These are phyloP conservation scores for Apomyelois bistriatella DNA, from an alignment of 2,888 invertebrate species.

Conservation along the genomic window DNA sequence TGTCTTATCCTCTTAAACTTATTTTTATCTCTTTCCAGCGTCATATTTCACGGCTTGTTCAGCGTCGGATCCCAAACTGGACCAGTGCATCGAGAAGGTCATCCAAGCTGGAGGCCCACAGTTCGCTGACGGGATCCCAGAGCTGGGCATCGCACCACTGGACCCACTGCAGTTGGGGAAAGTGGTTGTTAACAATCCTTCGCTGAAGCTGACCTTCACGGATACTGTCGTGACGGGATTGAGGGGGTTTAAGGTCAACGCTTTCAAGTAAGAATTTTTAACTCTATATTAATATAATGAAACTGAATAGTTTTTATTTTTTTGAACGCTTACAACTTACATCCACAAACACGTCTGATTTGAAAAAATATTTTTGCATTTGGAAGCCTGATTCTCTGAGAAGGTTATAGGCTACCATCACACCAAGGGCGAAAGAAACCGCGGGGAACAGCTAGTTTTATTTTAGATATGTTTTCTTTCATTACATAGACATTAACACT, in stretches of 20 bases:
- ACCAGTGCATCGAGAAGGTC: constrained; percentile 56
- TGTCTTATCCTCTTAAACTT: too few species aligned
- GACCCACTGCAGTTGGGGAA: constrained; percentile 71
- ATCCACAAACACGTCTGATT: too few species aligned
- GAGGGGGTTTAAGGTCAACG: constrained; percentile 53
- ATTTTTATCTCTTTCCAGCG: constrained; percentile 43
- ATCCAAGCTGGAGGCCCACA: constrained; percentile 45
- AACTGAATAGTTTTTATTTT: too few species aligned
- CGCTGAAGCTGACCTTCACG: constrained; percentile 62
- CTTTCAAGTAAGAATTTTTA: constrained; percentile 56
- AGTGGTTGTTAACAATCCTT: constrained; percentile 62
- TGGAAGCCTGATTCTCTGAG: too few species aligned
- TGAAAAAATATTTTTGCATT: too few species aligned
- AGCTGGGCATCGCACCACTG: constrained; percentile 64
- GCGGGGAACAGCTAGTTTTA: too few species aligned
- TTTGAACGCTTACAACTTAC: too few species aligned
- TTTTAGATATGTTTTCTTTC: too few species aligned
- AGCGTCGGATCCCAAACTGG: constrained; percentile 59
- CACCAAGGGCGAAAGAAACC: too few species aligned
- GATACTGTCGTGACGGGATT: constrained; percentile 71
- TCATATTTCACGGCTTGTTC: constrained; percentile 70
- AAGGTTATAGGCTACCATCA: too few species aligned
- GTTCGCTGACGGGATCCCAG: constrained; percentile 69
- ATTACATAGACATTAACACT: too few species aligned
- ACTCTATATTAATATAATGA: neutral